Conservation (phyloP, 2,888 invertebrate species). For the Scaptodrosophila latifasciaeformis region DNA sequence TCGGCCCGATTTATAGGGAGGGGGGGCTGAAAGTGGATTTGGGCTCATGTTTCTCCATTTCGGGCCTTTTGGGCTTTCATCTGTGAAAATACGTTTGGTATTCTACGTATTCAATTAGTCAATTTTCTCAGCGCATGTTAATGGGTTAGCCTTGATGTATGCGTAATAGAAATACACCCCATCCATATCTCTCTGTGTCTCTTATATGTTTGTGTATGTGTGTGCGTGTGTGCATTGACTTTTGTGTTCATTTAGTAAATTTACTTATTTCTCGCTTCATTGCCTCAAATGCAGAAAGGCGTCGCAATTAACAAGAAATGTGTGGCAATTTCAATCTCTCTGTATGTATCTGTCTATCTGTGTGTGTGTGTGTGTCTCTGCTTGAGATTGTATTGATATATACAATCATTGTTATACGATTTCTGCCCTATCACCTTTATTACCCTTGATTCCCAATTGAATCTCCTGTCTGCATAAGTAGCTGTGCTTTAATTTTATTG, state of each 20-base stretch:
- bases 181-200: background rate
- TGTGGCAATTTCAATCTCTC: background rate
- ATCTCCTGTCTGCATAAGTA: no score
- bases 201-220: slow-evolving; percentile 1
- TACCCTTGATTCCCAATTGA: no score
- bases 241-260: slow-evolving; percentile 10
- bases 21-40: no score
- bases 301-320: background rate
- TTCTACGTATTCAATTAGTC: slow-evolving; percentile 49
- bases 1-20: slow-evolving; percentile 24
- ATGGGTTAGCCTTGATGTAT: background rate
- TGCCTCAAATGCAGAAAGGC: background rate
- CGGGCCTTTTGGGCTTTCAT: slow-evolving; percentile 29
- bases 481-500: no score
- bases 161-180: background rate
- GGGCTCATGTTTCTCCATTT: no score
- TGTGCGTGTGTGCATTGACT: background rate
- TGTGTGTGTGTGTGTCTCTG: background rate
- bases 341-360: no score
- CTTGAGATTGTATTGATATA: background rate
- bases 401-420: no score
- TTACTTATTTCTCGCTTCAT: slow-evolving; percentile 4
- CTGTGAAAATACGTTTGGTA: slow-evolving; percentile 46
- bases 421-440: no score
- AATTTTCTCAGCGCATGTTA: slow-evolving; percentile 15